Evolutionary conservation across 2,113 vertebrate genomes (phyloP), one percentile per base, ranked within the genome.

Genomic region (Baryphthengus martii): DNA sequence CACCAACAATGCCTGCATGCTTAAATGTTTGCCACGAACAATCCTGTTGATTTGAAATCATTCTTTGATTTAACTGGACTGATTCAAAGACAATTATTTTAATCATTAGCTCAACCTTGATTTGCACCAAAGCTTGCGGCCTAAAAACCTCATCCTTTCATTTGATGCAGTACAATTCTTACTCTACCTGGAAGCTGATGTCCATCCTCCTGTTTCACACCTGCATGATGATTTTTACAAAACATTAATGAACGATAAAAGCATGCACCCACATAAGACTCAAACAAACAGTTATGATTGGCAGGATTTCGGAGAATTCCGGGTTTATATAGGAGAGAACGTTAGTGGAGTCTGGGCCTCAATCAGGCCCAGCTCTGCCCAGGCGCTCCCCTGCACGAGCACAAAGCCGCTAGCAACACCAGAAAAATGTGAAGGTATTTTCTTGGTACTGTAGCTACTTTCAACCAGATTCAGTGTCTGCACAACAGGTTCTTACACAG

Each of bases 121-220:
- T 91, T 95, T n/a, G 81, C 91, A 91, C 66, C 90, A 73, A 52
- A 91, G 76, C 73, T 91, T 39, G 56, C 81, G 61, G 71, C 79
- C 39, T 77, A 59, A 91, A 80, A 89, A 88, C 83, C 88, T 82
- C 37, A 18, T 52, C 70, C 52, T 86, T 63, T 79, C 47, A 19
- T 77, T 55, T 90, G 53, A 39, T 33, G 66, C 8, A 55, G 31
- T 17, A 71, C 44, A 23, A 1, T 66, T 95, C 73, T 97, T 98
- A 99, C 98, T 98, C 98, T 99, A 99, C 99, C 99, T 99, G 99
- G 97, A 86, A 98, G 98, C 96, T 98, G 99, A 97, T 97, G 98
- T 97, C 98, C 98, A 96, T 99, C 99, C 98, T 98, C 98, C 97
- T 98, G 98, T 97, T 98, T 98, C 98, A 98, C 97, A 99, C 98